Percentiles rank a stretch among this genome's conserved stretches.
These are phyloP conservation scores for Sycophila sp. DNA, from an alignment of 1,140 invertebrate species.

Conservation along the genomic window DNA sequence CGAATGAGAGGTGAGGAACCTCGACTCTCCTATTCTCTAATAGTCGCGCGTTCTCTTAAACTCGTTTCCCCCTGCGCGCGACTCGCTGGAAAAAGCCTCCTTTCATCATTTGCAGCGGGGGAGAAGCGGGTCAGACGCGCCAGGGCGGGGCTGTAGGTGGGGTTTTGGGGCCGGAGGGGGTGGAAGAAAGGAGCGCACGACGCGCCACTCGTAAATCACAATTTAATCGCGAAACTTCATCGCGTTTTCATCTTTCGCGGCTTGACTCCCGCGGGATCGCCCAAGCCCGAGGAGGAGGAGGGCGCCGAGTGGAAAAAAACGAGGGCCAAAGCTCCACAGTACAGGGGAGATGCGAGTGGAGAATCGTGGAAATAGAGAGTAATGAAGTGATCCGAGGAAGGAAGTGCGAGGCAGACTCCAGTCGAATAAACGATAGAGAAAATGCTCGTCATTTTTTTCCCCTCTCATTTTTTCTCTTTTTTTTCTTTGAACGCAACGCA, in stretches of 20 bases:
- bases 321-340: constrained; percentile 9
- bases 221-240: constrained; percentile 30
- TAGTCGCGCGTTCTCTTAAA: neutral
- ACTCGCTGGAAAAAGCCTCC: neutral
- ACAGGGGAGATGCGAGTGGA: neutral
- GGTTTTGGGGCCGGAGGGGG: neutral
- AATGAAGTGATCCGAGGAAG: neutral
- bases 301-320: no score
- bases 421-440: no score
- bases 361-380: neutral
- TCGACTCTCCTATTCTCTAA: neutral
- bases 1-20: neutral
- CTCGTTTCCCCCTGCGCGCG: neutral
- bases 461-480: no score
- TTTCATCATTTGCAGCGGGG: constrained; percentile 13
- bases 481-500: no score
- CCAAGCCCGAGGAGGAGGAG: constrained; percentile 2
- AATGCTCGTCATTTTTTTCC: no score
- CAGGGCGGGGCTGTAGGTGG: neutral
- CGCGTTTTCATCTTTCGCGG: constrained; percentile 20
- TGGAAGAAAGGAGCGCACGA: neutral
- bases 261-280: constrained; percentile 38
- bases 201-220: constrained; percentile 30
- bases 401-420: neutral
- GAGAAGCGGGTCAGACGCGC: neutral